These are phyloP conservation scores for Cirrhinus mrigala DNA, from an alignment of 2,797 vertebrate genomes.

Conservation along the genomic window DNA sequence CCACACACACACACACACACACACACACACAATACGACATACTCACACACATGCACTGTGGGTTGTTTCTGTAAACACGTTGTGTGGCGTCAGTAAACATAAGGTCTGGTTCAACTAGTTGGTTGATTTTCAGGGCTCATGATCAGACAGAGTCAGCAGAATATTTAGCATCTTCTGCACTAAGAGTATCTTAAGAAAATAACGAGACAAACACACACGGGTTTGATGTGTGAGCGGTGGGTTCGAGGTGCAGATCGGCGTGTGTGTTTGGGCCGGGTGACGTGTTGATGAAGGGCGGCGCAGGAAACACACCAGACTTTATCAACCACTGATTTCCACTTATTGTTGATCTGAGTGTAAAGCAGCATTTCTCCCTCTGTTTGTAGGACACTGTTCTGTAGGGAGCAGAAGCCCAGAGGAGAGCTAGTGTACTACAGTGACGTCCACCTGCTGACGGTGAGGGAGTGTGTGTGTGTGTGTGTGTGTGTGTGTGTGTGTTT, in stretches of 20 bases:
- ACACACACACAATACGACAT: background rate
- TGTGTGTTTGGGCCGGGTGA: too few species aligned
- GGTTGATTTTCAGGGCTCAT: too few species aligned
- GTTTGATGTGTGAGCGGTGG: too few species aligned
- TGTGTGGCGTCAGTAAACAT: background rate
- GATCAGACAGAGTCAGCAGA: too few species aligned
- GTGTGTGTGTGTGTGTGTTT: constrained; percentile 3
- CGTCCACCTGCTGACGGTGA: constrained; percentile 50
- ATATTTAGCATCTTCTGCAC: too few species aligned
- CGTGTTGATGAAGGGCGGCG: background rate
- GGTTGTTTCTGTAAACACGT: background rate
- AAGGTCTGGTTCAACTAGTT: background rate
- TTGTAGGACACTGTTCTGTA: constrained; percentile 37
- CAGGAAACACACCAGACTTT: too few species aligned
- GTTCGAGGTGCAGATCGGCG: too few species aligned
- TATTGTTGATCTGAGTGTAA: background rate
- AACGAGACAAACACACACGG: too few species aligned
- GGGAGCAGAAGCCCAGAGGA: constrained; percentile 11
- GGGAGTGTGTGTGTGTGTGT: background rate
- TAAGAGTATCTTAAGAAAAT: too few species aligned
- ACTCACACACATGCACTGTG: background rate
- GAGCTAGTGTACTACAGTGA: constrained; percentile 62
- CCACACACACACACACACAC: background rate
- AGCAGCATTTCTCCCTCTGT: constrained; percentile 17
- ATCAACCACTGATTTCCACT: too few species aligned